Evolutionary conservation across 2,797 vertebrate genomes (phyloP).

Genomic region (Sebastes glaucus): DNA sequence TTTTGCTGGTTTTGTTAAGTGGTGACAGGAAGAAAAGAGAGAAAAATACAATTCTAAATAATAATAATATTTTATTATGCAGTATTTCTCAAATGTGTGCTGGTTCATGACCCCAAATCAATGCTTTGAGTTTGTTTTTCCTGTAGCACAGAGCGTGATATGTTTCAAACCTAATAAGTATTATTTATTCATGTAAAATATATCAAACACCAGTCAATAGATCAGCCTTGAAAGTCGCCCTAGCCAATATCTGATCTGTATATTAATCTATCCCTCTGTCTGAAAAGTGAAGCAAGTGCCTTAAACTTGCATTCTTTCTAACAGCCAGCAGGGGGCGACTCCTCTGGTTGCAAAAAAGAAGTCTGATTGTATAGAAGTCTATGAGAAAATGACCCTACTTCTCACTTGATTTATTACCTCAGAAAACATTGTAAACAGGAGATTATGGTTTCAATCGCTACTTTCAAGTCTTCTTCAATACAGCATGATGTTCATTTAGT

Average conservation of each 20-base stretch:
- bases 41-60: not conserved
- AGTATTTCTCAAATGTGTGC: not conserved
- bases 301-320: too few relatives aligned
- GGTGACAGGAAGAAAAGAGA: not conserved
- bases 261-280: not conserved
- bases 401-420: too few relatives aligned
- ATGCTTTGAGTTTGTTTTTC: not conserved
- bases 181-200: not conserved
- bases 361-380: too few relatives aligned
- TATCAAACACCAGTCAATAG: not conserved
- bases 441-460: too few relatives aligned
- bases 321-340: too few relatives aligned
- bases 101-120: not conserved
- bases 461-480: not conserved
- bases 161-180: not conserved
- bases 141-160: not conserved
- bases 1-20: not conserved
- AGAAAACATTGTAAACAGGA: too few relatives aligned
- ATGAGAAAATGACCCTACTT: too few relatives aligned
- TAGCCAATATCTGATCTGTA: not conserved
- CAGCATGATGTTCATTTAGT: not conserved
- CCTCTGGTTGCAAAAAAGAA: too few relatives aligned
- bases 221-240: not conserved
- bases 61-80: not conserved
- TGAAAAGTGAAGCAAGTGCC: too few relatives aligned